Conservation (phyloP, 2,888 invertebrate genomes). For the Archips xylosteana region DNA sequence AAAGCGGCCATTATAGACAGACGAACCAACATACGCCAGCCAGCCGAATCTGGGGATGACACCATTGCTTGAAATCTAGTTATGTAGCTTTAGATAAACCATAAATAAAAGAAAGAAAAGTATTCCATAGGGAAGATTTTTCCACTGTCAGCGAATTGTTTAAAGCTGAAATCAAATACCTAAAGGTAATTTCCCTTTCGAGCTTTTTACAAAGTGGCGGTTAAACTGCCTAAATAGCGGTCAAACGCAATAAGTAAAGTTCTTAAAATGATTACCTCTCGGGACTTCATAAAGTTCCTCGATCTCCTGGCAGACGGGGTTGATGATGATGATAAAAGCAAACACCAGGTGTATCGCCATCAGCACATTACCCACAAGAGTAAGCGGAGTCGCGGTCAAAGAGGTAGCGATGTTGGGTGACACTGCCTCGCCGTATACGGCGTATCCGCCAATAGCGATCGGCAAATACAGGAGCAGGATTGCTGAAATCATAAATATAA, state of each 20-base stretch:
- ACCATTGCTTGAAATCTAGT: background rate
- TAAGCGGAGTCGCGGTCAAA: slow-evolving; percentile 81
- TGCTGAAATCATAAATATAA: slow-evolving; percentile 63
- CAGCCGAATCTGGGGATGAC: slow-evolving; percentile 83
- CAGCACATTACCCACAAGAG: slow-evolving; percentile 85
- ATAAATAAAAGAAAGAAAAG: too few relatives aligned
- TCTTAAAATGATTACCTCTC: slow-evolving; percentile 73
- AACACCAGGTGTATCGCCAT: slow-evolving; percentile 88
- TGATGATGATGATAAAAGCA: slow-evolving; percentile 89
- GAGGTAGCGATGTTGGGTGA: slow-evolving; percentile 86
- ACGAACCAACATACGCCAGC: slow-evolving; percentile 85
- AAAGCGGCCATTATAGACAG: slow-evolving; percentile 85
- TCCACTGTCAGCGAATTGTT: too few relatives aligned
- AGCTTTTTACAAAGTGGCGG: too few relatives aligned
- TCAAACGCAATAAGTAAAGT: background rate
- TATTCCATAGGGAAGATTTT: too few relatives aligned
- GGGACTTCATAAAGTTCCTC: slow-evolving; percentile 88
- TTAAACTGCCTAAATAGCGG: background rate
- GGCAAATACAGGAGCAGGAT: slow-evolving; percentile 86
- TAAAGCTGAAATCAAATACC: too few relatives aligned
- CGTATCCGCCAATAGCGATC: slow-evolving; percentile 87
- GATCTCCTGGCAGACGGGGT: slow-evolving; percentile 89
- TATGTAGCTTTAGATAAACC: too few relatives aligned
- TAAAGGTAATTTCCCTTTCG: too few relatives aligned
- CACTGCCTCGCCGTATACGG: slow-evolving; percentile 86